phyloP scores from a whole-genome alignment of 2,113 vertebrate genomes.

The Oryzias woworae region DNA sequence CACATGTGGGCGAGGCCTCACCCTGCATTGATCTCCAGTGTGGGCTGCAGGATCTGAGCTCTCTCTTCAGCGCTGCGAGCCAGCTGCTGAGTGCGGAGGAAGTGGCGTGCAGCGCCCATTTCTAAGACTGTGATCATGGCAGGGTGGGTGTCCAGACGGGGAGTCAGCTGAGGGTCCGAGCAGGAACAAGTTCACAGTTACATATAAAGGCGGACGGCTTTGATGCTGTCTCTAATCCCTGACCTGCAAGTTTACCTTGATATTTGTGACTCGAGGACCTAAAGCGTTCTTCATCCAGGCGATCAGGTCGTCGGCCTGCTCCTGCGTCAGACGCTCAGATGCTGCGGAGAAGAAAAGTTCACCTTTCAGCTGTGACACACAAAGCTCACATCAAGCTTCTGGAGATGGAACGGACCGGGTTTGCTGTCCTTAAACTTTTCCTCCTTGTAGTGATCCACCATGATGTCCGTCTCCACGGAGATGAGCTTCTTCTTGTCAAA shows the following conservation, averaged over 20 bases:
- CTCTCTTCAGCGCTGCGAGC: conserved; percentile 89
- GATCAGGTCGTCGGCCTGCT: conserved; percentile 87
- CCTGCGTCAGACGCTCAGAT: conserved; percentile 81
- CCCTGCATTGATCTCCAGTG: conserved; percentile 94
- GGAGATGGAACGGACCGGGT: conserved; percentile 73
- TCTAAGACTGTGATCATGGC: conserved; percentile 98
- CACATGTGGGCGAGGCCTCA: conserved; percentile 36
- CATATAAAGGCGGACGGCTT: not conserved
- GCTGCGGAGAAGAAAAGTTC: conserved; percentile 63
- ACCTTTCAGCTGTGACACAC: not conserved
- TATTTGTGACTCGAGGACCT: conserved; percentile 81
- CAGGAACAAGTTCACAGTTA: not conserved
- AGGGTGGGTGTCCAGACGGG: conserved; percentile 91
- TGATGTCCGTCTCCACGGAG: conserved; percentile 96
- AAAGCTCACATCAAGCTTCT: not conserved
- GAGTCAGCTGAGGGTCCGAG: conserved; percentile 80
- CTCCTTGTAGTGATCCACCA: conserved; percentile 97
- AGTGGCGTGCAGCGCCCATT: conserved; percentile 97
- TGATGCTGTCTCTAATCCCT: not conserved
- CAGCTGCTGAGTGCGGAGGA: conserved; percentile 95
- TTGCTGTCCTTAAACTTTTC: conserved; percentile 86
- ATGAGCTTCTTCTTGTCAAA: conserved; percentile 96
- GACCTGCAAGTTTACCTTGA: conserved; percentile 80
- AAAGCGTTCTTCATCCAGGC: conserved; percentile 94
- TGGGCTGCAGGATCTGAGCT: conserved; percentile 94